These are phyloP conservation scores for Strix aluco DNA, from an alignment of 2,113 vertebrate genomes.

Conservation along the genomic window DNA sequence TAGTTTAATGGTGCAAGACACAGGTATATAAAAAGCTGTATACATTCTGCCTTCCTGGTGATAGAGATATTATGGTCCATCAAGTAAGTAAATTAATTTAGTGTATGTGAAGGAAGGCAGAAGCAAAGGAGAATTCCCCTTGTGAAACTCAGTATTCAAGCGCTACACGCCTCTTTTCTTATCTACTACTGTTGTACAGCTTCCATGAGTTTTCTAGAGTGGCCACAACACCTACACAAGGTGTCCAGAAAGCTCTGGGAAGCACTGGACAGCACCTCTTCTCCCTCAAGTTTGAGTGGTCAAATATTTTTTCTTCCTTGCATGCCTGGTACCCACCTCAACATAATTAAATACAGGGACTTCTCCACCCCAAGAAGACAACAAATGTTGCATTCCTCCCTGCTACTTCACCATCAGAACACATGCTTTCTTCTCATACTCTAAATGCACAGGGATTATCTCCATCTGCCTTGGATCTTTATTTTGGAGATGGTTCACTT, in stretches of 20 bases:
- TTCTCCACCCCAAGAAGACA: neutral
- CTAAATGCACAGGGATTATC: neutral
- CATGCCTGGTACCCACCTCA: neutral
- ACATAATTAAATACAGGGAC: neutral
- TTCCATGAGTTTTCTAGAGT: neutral
- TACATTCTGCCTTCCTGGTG: constrained; percentile 8
- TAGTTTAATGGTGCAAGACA: constrained; percentile 51
- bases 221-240: neutral
- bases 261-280: neutral
- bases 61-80: constrained; percentile 9
- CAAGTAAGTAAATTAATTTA: constrained; percentile 42
- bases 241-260: neutral
- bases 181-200: neutral
- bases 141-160: neutral
- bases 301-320: neutral
- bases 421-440: neutral
- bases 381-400: neutral
- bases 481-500: neutral
- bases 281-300: neutral
- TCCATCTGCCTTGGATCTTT: neutral
- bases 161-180: neutral
- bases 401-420: neutral
- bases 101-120: neutral
- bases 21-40: neutral
- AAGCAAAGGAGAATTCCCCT: neutral